Base-by-base conservation (phyloP, 2,113 vertebrate species). In the Cathartes aura region DNA sequence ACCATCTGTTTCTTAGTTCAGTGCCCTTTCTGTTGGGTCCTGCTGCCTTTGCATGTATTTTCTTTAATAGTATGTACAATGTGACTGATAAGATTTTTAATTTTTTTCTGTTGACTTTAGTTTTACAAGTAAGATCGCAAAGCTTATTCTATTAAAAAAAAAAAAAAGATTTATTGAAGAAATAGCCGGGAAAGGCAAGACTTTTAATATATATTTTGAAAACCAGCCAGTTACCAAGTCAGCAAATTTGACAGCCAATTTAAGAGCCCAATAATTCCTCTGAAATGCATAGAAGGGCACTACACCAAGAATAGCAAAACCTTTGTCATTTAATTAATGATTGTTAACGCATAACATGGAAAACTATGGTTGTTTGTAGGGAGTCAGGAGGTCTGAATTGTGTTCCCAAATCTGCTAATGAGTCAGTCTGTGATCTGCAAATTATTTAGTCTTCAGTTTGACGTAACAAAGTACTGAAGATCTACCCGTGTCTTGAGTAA, bases 191-290 rank as follows among this genome's bases (percentile, higher is more conserved):
- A 82, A 95, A 95, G 50, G 78, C 62, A 85, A 85, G 68, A 67
- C 15, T 95, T 95, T 73, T 94, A 96, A 97, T 95, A 94, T 84
- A 45, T 73, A 60, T 95, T 91, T 96, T 97, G 95, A 96, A 91
- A 97, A 12, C 36, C 60, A 89, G 93, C 96, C 97, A 97, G 42
- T 87, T 87, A 91, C 70, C 73, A 60, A 89, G 91, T 96, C 94
- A 96, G 97, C 84, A 8, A 89, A 87, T 91, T 87, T 92, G 74
- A 91, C 80, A 90, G 93, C 70, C 83, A 85, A 14, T 93, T 92
- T 93, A 74, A 91, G 74, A 96, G 78, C n/a, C 67, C 66, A 82
- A 2, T 93, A 97, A 91, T 84, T 95, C 50, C 30, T 96, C 94
- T 93, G 90, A 92, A 95, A 91, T 96, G 92, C 80, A 87, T 40